Conservation (phyloP, 2,888 invertebrate species). For the Andricus quercusramuli region DNA sequence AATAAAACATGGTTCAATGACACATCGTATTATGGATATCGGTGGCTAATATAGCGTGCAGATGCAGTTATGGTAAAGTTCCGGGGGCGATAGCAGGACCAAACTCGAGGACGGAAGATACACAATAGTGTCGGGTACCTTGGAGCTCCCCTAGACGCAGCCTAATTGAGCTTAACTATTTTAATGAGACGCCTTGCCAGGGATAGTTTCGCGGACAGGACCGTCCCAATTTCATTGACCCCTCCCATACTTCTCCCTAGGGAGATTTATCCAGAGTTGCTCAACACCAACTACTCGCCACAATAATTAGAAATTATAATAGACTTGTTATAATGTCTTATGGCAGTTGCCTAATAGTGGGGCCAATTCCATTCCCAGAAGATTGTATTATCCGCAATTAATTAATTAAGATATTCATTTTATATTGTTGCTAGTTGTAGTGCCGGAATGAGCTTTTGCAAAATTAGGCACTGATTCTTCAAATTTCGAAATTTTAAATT, state of each 20-base stretch:
- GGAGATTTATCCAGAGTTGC: not conserved
- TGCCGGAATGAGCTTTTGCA: no score
- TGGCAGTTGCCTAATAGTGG: not conserved
- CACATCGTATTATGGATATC: not conserved
- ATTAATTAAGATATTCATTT: not conserved
- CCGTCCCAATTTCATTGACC: constrained; percentile 51
- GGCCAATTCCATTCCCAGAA: not conserved
- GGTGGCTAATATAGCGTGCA: constrained; percentile 47
- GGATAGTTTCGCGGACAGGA: constrained; percentile 56
- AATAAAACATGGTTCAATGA: not conserved
- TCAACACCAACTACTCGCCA: not conserved
- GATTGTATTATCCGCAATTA: not conserved
- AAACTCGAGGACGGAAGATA: constrained; percentile 48
- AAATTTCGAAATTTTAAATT: no score
- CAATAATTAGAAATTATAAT: constrained; percentile 30
- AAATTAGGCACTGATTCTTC: no score
- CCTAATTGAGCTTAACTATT: constrained; percentile 68
- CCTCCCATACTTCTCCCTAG: constrained; percentile 34
- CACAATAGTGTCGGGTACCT: constrained; percentile 59
- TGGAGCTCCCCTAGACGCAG: constrained; percentile 56
- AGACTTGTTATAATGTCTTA: constrained; percentile 8
- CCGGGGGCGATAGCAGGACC: constrained; percentile 54
- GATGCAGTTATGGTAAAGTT: constrained; percentile 58
- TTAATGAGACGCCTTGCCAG: constrained; percentile 63
- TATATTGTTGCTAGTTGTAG: no score